Conservation (phyloP, 2,797 vertebrate species). For the Tarsius wallacei region DNA sequence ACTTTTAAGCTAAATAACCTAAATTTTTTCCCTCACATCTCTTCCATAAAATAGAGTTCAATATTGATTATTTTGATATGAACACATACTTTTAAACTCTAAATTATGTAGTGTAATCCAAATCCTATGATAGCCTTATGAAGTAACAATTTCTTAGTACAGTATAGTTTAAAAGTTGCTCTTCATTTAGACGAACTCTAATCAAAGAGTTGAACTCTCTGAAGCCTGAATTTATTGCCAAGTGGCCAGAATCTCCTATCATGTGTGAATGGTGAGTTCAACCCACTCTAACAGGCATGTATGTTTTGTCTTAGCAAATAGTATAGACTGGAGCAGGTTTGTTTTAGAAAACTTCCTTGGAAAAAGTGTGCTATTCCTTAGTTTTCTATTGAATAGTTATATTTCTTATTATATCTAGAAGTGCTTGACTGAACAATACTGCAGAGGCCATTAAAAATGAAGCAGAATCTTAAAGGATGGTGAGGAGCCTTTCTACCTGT, state of each 20-base stretch:
- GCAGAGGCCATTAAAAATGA: background rate
- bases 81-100: background rate
- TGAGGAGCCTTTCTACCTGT: background rate
- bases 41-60: conserved; percentile 33
- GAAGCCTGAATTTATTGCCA: background rate
- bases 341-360: background rate
- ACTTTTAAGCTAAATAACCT: conserved; percentile 34
- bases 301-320: background rate
- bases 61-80: conserved; percentile 31
- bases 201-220: background rate
- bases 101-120: background rate
- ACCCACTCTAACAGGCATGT: background rate
- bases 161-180: background rate
- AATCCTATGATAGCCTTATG: background rate
- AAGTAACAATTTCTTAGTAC: background rate
- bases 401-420: background rate
- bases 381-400: background rate
- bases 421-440: background rate
- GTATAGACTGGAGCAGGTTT: too few relatives aligned
- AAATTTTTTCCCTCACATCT: background rate
- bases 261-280: background rate
- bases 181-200: background rate
- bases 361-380: background rate
- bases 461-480: background rate
- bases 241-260: background rate